phyloP scores from a whole-genome alignment of 1,140 invertebrate species.

The Spodoptera frugiperda region DNA sequence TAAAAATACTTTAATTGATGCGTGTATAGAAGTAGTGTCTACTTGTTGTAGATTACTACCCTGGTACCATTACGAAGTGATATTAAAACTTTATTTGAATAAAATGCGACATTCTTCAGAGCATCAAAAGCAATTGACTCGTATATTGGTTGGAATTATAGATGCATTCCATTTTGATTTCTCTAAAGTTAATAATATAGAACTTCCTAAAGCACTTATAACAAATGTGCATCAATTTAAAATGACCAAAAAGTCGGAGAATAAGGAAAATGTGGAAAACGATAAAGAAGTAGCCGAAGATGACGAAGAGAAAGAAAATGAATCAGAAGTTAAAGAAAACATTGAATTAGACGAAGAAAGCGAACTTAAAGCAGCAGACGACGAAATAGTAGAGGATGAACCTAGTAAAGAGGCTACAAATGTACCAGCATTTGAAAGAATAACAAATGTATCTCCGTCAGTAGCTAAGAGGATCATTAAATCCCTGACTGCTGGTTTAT shows the following conservation, averaged over 20 bases:
- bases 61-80: conserved; percentile 94
- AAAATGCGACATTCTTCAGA: conserved; percentile 90
- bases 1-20: conserved; percentile 94
- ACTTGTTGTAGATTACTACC: conserved; percentile 92
- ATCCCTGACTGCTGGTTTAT: conserved; percentile 87
- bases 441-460: conserved; percentile 88
- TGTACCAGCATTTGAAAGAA: conserved; percentile 86
- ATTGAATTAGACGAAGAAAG: conserved; percentile 66
- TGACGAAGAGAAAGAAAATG: conserved; percentile 44
- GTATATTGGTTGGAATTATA: conserved; percentile 93
- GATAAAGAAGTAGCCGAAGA: conserved; percentile 51
- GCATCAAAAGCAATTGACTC: conserved; percentile 93
- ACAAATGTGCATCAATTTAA: conserved; percentile 59
- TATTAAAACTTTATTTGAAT: conserved; percentile 93
- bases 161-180: conserved; percentile 98
- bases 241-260: conserved; percentile 5
- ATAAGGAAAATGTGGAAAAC: conserved; percentile 37
- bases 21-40: conserved; percentile 92
- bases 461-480: conserved; percentile 91
- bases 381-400: conserved; percentile 74
- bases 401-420: conserved; percentile 67
- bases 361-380: conserved; percentile 65
- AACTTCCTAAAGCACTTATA: conserved; percentile 72
- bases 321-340: conserved; percentile 61
- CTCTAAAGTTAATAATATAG: conserved; percentile 86